These are phyloP conservation scores for Brachionus calyciflorus DNA, from an alignment of 1,140 invertebrate genomes.

Conservation along the genomic window DNA sequence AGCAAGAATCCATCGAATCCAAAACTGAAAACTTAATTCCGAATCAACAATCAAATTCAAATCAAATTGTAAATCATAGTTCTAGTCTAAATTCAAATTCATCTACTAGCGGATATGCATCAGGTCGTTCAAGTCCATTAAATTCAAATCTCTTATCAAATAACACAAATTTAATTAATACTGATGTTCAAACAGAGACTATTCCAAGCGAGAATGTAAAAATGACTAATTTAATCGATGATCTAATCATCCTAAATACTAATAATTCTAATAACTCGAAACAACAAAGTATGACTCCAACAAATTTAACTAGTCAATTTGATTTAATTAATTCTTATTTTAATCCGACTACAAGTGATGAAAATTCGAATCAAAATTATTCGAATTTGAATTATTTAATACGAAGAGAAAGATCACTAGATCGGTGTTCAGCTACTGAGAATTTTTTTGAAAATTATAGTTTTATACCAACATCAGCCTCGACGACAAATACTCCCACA, in stretches of 20 bases:
- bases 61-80: slow-evolving; percentile 12
- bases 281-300: not conserved
- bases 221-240: slow-evolving; percentile 21
- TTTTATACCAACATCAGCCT: not conserved
- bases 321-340: not conserved
- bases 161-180: not conserved
- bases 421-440: not conserved
- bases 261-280: not conserved
- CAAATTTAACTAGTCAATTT: not conserved
- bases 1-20: not conserved
- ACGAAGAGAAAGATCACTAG: not conserved
- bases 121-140: slow-evolving; percentile 7
- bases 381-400: slow-evolving; percentile 37
- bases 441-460: not conserved
- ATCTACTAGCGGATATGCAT: slow-evolving; percentile 15
- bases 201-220: not conserved
- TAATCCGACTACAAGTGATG: not conserved
- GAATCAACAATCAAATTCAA: not conserved
- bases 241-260: slow-evolving; percentile 20
- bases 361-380: not conserved
- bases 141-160: not conserved
- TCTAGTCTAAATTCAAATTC: slow-evolving; percentile 37
- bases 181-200: not conserved
- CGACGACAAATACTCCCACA: not conserved
- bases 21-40: not conserved